These are phyloP conservation scores for Mimumesa dahlbomi DNA, from an alignment of 2,888 invertebrate genomes.

Conservation along the genomic window DNA sequence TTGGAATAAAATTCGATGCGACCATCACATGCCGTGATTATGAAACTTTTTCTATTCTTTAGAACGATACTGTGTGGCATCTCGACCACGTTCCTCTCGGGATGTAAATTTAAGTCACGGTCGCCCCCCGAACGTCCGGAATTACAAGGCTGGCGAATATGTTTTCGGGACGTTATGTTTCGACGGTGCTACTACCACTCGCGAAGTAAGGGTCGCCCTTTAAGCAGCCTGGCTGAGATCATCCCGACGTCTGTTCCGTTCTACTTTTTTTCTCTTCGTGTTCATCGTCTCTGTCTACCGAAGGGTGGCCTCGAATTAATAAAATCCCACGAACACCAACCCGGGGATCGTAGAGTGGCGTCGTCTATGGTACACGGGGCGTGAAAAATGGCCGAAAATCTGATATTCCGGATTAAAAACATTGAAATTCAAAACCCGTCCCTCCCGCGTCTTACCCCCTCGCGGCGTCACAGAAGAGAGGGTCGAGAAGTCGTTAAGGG, in stretches of 20 bases:
- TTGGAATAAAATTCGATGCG: too few species aligned
- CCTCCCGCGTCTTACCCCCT: slow-evolving; percentile 56
- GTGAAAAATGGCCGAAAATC: slow-evolving; percentile 80
- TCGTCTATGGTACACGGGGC: slow-evolving; percentile 63
- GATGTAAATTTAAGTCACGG: slow-evolving; percentile 48
- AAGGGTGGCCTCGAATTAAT: slow-evolving; percentile 72
- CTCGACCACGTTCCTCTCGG: background rate
- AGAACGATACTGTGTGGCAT: too few species aligned
- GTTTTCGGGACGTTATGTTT: slow-evolving; percentile 48
- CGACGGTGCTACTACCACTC: slow-evolving; percentile 21
- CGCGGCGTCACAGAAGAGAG: slow-evolving; percentile 53
- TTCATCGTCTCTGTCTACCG: slow-evolving; percentile 5
- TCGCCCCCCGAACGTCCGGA: slow-evolving; percentile 47
- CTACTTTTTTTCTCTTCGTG: slow-evolving; percentile 22
- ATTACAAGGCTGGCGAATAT: slow-evolving; percentile 45
- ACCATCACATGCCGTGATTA: too few species aligned
- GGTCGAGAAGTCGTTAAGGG: slow-evolving; percentile 80
- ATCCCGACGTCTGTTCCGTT: slow-evolving; percentile 34
- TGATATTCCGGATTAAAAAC: slow-evolving; percentile 81
- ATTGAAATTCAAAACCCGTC: slow-evolving; percentile 81
- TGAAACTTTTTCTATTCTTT: too few species aligned
- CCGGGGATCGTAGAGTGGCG: slow-evolving; percentile 41
- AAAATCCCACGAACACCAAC: slow-evolving; percentile 72
- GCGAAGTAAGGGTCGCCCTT: slow-evolving; percentile 41
- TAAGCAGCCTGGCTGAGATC: slow-evolving; percentile 47